Conservation (phyloP, 2,888 invertebrate species). For the Agonopterix subpropinquella region DNA sequence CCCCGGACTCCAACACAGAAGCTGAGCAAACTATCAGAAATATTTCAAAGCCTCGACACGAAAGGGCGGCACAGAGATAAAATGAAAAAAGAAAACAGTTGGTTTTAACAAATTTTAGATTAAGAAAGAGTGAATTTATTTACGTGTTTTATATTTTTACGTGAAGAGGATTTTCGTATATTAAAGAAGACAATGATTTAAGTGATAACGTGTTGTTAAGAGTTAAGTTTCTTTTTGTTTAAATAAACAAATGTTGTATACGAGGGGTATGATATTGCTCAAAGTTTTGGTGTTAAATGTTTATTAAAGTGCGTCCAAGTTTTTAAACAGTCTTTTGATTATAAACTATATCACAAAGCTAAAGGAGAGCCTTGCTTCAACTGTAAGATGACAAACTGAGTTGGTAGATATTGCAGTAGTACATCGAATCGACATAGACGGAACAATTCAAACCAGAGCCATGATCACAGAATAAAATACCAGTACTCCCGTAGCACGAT, state of each 20-base stretch:
- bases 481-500: no score
- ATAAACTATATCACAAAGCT: not conserved
- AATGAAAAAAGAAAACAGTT: conserved; percentile 66
- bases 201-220: conserved; percentile 37
- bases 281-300: conserved; percentile 43
- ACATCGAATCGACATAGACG: no score
- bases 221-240: conserved; percentile 39
- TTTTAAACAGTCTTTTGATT: conserved; percentile 12
- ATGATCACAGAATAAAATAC: no score
- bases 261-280: conserved; percentile 54
- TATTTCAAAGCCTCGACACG: conserved; percentile 61
- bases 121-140: conserved; percentile 32
- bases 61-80: conserved; percentile 53
- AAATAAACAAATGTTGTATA: conserved; percentile 28
- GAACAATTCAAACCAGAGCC: no score
- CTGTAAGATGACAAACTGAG: no score
- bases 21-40: conserved; percentile 56
- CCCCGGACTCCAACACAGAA: conserved; percentile 51
- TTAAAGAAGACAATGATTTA: conserved; percentile 24
- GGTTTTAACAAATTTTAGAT: conserved; percentile 44
- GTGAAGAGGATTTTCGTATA: conserved; percentile 4
- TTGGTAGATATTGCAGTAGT: no score
- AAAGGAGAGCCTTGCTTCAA: not conserved
- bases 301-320: conserved; percentile 52
- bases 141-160: conserved; percentile 26